A percentile compares a stretch with the other conserved stretches of the same genome.
These are phyloP conservation scores for Agriopis leucophaearia DNA, from an alignment of 2,888 invertebrate genomes.

Conservation along the genomic window DNA sequence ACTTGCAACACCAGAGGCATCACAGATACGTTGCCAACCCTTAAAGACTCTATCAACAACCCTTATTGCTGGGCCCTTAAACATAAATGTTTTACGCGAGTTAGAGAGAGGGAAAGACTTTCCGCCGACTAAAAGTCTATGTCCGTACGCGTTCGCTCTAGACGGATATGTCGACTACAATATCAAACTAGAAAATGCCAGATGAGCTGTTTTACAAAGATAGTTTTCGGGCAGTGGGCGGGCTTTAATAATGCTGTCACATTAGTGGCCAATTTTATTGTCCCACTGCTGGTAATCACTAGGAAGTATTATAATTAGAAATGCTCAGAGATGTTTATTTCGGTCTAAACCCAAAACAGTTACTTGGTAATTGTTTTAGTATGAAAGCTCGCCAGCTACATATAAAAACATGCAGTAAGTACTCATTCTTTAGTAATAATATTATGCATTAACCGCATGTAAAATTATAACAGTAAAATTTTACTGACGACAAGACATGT, in stretches of 20 bases:
- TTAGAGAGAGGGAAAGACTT: not conserved
- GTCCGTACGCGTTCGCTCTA: not conserved
- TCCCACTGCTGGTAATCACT: conserved; percentile 31
- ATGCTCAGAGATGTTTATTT: conserved; percentile 33
- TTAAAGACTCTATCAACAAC: no score
- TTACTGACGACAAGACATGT: not conserved
- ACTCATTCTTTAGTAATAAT: no score
- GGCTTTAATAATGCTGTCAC: conserved; percentile 28
- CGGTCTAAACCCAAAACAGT: conserved; percentile 26
- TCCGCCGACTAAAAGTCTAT: not conserved
- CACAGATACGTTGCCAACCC: no score
- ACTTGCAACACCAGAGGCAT: no score
- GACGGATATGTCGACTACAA: not conserved
- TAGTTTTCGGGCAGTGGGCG: conserved; percentile 22
- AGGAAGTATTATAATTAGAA: conserved; percentile 38
- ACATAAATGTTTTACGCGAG: not conserved
- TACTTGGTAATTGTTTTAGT: conserved; percentile 23
- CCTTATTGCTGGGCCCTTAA: not conserved
- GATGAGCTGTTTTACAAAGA: conserved; percentile 15
- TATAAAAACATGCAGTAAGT: no score
- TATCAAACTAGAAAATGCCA: conserved; percentile 12
- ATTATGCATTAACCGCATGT: not conserved
- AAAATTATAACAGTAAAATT: not conserved
- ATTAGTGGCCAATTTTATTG: conserved; percentile 36
- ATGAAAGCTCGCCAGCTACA: not conserved